Conservation (phyloP, 2,888 invertebrate species). For the Apotomis betuletana region DNA sequence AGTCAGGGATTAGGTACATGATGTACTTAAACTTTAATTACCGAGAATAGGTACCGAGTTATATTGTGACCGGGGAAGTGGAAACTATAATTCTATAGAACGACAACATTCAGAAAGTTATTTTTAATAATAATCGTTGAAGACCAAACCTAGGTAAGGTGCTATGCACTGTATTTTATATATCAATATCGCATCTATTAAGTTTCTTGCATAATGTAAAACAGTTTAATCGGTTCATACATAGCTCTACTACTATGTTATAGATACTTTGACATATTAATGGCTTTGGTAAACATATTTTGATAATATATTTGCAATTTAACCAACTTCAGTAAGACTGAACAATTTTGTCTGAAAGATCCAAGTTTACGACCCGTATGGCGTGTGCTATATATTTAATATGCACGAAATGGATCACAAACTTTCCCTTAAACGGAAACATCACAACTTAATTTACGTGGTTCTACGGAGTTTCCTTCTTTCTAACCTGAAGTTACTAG, state of each 20-base stretch:
- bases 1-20: slow-evolving; percentile 1
- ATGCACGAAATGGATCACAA: slow-evolving; percentile 21
- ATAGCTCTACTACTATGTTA: no score
- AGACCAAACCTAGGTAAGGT: no score
- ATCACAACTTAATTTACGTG: slow-evolving; percentile 20
- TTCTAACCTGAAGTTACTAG: not conserved
- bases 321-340: slow-evolving; percentile 7
- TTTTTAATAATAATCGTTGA: no score
- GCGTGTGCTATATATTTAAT: not conserved
- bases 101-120: no score
- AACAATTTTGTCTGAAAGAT: slow-evolving; percentile 23
- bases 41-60: not conserved
- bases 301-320: not conserved
- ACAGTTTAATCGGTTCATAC: no score
- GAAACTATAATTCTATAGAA: no score
- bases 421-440: slow-evolving; percentile 31
- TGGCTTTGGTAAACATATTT: not conserved
- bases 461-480: not conserved
- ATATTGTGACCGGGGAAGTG: not conserved
- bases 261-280: no score
- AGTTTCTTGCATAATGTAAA: no score
- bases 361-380: slow-evolving; percentile 21
- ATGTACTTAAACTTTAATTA: not conserved
- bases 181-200: no score
- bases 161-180: no score